These are phyloP conservation scores for Tenthredo amoena DNA, from an alignment of 2,888 invertebrate genomes.

Conservation along the genomic window DNA sequence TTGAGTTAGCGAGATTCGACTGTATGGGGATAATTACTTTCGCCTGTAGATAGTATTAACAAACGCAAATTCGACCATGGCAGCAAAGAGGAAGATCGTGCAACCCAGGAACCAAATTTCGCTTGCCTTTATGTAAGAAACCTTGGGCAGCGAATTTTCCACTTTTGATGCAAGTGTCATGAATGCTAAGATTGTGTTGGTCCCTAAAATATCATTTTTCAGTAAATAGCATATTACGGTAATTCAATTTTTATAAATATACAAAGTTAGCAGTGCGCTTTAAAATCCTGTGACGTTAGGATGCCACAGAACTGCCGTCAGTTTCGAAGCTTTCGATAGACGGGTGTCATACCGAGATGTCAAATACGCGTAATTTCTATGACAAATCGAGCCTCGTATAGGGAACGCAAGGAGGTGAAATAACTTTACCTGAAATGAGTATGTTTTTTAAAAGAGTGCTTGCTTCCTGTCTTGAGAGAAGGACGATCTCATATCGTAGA, in stretches of 20 bases:
- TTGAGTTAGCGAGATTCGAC: background rate
- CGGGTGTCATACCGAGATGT: background rate
- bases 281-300: background rate
- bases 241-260: background rate
- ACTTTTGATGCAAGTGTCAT: constrained; percentile 92
- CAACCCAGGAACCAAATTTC: constrained; percentile 95
- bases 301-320: background rate
- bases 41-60: constrained; percentile 94
- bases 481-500: too few species aligned
- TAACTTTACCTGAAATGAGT: too few species aligned
- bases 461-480: too few species aligned
- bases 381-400: too few species aligned
- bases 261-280: background rate
- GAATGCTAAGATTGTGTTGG: constrained; percentile 92
- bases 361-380: background rate
- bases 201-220: constrained; percentile 80
- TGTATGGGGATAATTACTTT: constrained; percentile 80
- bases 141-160: constrained; percentile 91
- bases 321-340: background rate
- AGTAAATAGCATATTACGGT: background rate
- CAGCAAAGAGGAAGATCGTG: constrained; percentile 91
- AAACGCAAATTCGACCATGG: constrained; percentile 92
- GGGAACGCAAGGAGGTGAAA: too few species aligned
- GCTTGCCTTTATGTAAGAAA: constrained; percentile 93
- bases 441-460: too few species aligned